These are phyloP conservation scores for Mormyrus iriodes DNA, from an alignment of 2,113 vertebrate species.

Conservation along the genomic window DNA sequence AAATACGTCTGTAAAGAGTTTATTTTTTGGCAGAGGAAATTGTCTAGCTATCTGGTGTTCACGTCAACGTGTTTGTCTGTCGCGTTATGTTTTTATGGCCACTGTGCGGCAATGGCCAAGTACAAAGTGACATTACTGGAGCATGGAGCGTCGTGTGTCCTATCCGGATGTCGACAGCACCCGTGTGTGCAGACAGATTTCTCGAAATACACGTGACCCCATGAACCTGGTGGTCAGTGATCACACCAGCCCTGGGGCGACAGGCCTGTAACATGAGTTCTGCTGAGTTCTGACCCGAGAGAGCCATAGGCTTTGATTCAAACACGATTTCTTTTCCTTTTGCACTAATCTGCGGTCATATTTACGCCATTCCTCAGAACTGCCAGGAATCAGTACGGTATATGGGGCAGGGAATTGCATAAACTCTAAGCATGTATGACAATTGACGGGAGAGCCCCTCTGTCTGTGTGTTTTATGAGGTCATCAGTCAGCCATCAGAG, in stretches of 20 bases:
- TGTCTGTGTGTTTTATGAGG: not conserved
- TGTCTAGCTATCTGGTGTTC: not conserved
- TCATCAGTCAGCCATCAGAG: not conserved
- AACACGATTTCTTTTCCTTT: not conserved
- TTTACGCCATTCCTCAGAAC: not conserved
- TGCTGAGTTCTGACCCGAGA: not conserved
- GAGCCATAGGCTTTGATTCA: constrained; percentile 6
- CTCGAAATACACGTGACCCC: not conserved
- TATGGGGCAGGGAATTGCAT: not conserved
- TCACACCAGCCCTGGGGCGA: not conserved
- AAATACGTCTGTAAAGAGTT: constrained; percentile 30
- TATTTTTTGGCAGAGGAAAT: constrained; percentile 39
- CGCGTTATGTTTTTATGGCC: constrained; percentile 26
- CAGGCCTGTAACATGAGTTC: not conserved
- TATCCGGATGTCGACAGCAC: not conserved
- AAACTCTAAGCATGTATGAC: not conserved
- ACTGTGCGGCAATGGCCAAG: constrained; percentile 9
- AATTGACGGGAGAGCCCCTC: not conserved
- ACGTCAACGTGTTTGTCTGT: constrained; percentile 10
- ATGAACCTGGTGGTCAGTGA: not conserved
- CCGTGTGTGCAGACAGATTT: constrained; percentile 24
- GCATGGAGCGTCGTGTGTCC: not conserved
- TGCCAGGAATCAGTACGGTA: not conserved
- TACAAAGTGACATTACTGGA: constrained; percentile 12
- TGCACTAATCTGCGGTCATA: not conserved